These are phyloP conservation scores for Engystomops pustulosus DNA, from an alignment of 2,113 vertebrate species.

Conservation along the genomic window DNA sequence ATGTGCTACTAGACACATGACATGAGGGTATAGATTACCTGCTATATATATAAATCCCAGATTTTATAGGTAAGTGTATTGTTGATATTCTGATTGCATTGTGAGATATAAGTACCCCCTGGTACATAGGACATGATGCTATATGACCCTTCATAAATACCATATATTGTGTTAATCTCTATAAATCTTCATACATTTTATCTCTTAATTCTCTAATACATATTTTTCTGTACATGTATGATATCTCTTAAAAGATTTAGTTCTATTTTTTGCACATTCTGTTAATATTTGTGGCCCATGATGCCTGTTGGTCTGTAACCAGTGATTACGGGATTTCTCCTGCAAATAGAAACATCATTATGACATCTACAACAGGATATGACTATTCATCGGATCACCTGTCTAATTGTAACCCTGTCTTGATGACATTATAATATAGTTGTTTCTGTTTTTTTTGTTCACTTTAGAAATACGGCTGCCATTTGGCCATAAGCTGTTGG, in stretches of 20 bases:
- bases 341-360: slow-evolving; percentile 7
- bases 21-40: too few species aligned
- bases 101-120: background rate
- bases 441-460: slow-evolving; percentile 19
- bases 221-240: slow-evolving; percentile 27
- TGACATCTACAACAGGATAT: slow-evolving; percentile 3
- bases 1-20: background rate
- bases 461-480: slow-evolving; percentile 37
- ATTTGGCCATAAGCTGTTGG: slow-evolving; percentile 42
- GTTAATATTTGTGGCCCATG: slow-evolving; percentile 28
- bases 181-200: background rate
- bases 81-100: background rate
- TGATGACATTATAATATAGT: slow-evolving; percentile 1
- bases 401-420: slow-evolving; percentile 31
- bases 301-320: slow-evolving; percentile 24
- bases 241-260: background rate
- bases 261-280: slow-evolving; percentile 50
- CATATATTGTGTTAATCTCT: background rate
- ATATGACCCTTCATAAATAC: slow-evolving; percentile 15
- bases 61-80: slow-evolving; percentile 4
- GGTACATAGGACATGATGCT: slow-evolving; percentile 17
- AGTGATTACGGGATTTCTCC: slow-evolving; percentile 30
- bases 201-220: background rate
- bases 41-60: too few species aligned
- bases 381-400: background rate